These are phyloP conservation scores for Montipora capricornis DNA, from an alignment of 64 coral and sea anemone species.

Conservation along the genomic window DNA sequence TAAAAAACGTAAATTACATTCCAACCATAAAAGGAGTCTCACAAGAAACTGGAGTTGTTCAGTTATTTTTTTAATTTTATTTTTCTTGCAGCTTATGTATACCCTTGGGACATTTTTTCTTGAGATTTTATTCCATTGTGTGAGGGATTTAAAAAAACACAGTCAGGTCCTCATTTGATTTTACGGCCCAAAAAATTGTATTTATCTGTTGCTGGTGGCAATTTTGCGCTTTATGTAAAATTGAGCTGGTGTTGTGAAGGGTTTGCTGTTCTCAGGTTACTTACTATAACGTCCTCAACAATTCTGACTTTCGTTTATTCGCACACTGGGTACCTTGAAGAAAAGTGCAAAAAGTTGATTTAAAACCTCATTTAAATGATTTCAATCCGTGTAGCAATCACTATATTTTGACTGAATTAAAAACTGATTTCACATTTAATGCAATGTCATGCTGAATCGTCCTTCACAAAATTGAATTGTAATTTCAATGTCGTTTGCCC, in stretches of 20 bases:
- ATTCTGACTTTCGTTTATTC: background rate
- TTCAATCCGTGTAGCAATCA: slow-evolving; percentile 23
- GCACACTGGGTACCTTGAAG: background rate
- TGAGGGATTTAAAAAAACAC: background rate
- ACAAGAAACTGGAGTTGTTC: too few relatives aligned
- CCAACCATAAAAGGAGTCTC: background rate
- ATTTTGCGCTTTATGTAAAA: background rate
- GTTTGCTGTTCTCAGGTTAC: background rate
- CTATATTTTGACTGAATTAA: slow-evolving; percentile 24
- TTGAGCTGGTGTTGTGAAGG: background rate
- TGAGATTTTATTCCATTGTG: background rate
- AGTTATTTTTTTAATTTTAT: too few relatives aligned
- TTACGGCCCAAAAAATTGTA: slow-evolving; percentile 7
- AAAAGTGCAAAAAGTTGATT: background rate
- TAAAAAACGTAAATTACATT: background rate
- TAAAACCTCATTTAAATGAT: background rate
- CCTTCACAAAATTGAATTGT: too few relatives aligned
- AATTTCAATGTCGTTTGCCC: too few relatives aligned
- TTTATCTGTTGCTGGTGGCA: slow-evolving; percentile 14
- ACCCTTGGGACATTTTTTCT: background rate
- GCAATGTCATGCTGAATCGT: too few relatives aligned
- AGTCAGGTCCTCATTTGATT: slow-evolving; percentile 19
- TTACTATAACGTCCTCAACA: background rate
- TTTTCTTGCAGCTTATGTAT: too few relatives aligned
- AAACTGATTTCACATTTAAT: slow-evolving; percentile 1